Conservation (phyloP, 2,888 invertebrate genomes). For the Aspidapion aeneum region DNA sequence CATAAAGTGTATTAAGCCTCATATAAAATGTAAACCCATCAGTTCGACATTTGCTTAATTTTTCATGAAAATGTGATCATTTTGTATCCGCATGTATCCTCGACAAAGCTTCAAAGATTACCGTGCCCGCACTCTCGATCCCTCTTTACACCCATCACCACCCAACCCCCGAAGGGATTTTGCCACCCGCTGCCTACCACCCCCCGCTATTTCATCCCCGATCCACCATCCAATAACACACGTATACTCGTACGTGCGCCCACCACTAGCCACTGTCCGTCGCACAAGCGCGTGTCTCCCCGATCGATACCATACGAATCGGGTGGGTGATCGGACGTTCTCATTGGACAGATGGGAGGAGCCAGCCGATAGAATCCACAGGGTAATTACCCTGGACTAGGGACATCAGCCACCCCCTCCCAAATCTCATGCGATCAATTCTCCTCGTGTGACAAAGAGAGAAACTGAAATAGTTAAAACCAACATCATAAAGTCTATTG, state of each 20-base stretch:
- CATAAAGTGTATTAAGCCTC: not conserved
- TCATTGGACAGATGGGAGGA: slow-evolving; percentile 48
- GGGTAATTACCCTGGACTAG: slow-evolving; percentile 51
- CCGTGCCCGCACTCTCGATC: not conserved
- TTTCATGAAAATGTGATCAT: not conserved
- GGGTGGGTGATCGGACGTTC: slow-evolving; percentile 35
- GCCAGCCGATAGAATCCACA: slow-evolving; percentile 37
- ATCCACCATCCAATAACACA: slow-evolving; percentile 38
- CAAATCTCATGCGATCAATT: slow-evolving; percentile 4
- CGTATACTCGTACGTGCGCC: slow-evolving; percentile 33
- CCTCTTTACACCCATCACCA: not conserved
- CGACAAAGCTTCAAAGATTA: not conserved
- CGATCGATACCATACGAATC: slow-evolving; percentile 38
- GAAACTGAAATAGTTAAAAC: not conserved
- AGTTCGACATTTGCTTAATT: not conserved
- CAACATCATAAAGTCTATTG: not conserved
- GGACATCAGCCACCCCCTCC: slow-evolving; percentile 40
- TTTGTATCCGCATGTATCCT: not conserved
- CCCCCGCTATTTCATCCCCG: slow-evolving; percentile 43
- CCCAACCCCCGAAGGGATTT: not conserved
- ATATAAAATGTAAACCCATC: not conserved
- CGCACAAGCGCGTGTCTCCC: slow-evolving; percentile 34
- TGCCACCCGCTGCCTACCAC: slow-evolving; percentile 39
- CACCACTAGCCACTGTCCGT: slow-evolving; percentile 45
- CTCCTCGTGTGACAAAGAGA: not conserved